phyloP scores from a whole-genome alignment of 2,888 invertebrate species.

The Galeopsomyia nigrocyanea region DNA sequence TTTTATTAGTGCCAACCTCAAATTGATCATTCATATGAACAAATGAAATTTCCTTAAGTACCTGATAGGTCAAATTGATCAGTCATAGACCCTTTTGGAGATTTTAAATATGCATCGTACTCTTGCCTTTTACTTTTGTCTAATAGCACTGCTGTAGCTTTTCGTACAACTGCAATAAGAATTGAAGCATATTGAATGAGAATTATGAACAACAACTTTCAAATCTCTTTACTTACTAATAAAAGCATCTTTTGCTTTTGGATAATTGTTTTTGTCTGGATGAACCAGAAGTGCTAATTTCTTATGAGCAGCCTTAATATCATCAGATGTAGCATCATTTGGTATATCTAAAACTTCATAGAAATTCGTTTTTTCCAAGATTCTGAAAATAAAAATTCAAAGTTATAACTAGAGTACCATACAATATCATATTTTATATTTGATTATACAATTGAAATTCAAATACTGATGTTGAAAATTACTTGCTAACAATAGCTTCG shows the following conservation, averaged over 20 bases:
- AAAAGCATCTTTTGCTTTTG: slow-evolving; percentile 44
- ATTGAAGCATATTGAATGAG: not conserved
- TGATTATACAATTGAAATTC: not conserved
- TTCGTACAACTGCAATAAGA: slow-evolving; percentile 28
- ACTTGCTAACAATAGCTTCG: slow-evolving; percentile 27
- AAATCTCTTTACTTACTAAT: slow-evolving; percentile 16
- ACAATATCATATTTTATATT: too few species aligned
- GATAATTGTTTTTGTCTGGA: slow-evolving; percentile 44
- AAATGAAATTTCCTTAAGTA: not conserved
- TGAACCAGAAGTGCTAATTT: slow-evolving; percentile 37
- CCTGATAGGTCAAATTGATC: slow-evolving; percentile 44
- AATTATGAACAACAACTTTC: not conserved
- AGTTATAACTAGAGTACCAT: not conserved
- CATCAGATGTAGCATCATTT: slow-evolving; percentile 23
- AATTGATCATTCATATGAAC: not conserved
- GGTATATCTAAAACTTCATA: slow-evolving; percentile 39
- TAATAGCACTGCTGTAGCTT: slow-evolving; percentile 40
- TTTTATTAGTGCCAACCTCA: not conserved
- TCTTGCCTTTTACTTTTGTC: slow-evolving; percentile 38
- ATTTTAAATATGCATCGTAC: slow-evolving; percentile 30
- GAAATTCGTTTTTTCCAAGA: slow-evolving; percentile 36
- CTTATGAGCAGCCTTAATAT: slow-evolving; percentile 40
- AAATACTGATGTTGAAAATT: not conserved
- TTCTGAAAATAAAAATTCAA: slow-evolving; percentile 25
- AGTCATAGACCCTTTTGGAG: slow-evolving; percentile 14